Evolutionary conservation across 1,140 invertebrate species (phyloP), one percentile per base, ranked within the genome.

Genomic region (Drosophila obscura): DNA sequence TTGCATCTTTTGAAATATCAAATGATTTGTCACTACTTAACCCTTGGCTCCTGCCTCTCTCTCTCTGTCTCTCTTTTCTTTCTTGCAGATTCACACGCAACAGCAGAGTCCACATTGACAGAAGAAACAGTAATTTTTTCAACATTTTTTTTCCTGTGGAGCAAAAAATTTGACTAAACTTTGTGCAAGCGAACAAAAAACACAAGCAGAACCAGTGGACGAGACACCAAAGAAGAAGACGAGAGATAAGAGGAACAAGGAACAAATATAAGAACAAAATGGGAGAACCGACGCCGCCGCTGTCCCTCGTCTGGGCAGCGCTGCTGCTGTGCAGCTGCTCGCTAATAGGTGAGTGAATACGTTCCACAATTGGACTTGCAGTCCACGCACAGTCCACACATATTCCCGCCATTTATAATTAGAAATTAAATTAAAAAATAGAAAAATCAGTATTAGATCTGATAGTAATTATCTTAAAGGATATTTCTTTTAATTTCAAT

Each of bases 291-390:
- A 73, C 78, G 80, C 71, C 75, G 56, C 57, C 53, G 66, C 79
- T 73, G 56, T 69, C 60, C 64, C 46, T 73, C 48, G 26, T 66
- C 63, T 68, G 72, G 53, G 74, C 35, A 39, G 11, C 65, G 19
- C 45, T 78, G 41, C 35, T 82, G 52, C 60, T 87, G 65, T 87
- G 71, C 83, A 78, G 81, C 78, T 75, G 82, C 52, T 82, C 77
- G 61, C 78, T 81, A 78, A 82, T 87, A 78, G 82, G 82, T 87
- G 60, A 87, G 82, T 85, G 45, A 39, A 39, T 39, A 39, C 11
- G 35, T 39, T 39, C 35, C 35, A 39, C 35, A 39, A 39, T 13
- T 39, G 35, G 4, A 39, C 35, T 39, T 39, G 35, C 35, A 4
- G 11, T 39, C 35, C 35, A 39, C 35, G 6, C 16, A 49, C 35